phyloP scores from a whole-genome alignment of 2,797 vertebrate species.

The Borostomias antarcticus region DNA sequence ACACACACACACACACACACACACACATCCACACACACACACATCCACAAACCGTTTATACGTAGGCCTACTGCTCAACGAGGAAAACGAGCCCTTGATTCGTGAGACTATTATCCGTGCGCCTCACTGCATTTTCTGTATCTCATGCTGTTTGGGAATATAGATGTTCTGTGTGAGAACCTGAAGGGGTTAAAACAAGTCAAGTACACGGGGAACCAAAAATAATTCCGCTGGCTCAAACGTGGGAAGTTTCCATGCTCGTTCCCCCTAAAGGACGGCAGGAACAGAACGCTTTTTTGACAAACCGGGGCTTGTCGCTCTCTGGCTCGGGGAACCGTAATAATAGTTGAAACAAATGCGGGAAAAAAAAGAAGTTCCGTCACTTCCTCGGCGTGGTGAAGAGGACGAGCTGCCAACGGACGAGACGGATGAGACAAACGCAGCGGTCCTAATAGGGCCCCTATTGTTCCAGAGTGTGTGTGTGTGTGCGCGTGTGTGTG shows the following conservation, averaged over 20 bases:
- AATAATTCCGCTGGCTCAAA: slow-evolving; percentile 25
- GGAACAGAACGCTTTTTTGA: slow-evolving; percentile 30
- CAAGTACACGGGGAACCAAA: slow-evolving; percentile 3
- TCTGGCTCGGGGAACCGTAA: slow-evolving; percentile 29
- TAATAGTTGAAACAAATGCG: slow-evolving; percentile 27
- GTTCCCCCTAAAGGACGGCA: slow-evolving; percentile 37
- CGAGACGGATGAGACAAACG: slow-evolving; percentile 2
- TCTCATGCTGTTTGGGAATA: neutral
- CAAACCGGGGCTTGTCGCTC: slow-evolving; percentile 43
- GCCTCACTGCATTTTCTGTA: neutral
- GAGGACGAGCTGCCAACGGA: slow-evolving; percentile 22
- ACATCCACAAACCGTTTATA: neutral
- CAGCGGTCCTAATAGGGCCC: neutral
- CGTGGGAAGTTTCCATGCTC: slow-evolving; percentile 43
- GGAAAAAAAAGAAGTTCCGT: slow-evolving; percentile 21
- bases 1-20: neutral
- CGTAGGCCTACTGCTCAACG: no score
- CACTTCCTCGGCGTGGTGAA: slow-evolving; percentile 21
- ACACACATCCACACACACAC: neutral
- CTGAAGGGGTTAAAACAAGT: slow-evolving; percentile 27
- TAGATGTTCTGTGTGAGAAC: neutral
- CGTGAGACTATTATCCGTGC: neutral
- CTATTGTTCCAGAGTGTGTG: neutral
- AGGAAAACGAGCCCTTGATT: no score
- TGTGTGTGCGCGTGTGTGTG: slow-evolving; percentile 14